Base-by-base conservation (phyloP, 2,113 vertebrate species). In the Takifugu bimaculatus region DNA sequence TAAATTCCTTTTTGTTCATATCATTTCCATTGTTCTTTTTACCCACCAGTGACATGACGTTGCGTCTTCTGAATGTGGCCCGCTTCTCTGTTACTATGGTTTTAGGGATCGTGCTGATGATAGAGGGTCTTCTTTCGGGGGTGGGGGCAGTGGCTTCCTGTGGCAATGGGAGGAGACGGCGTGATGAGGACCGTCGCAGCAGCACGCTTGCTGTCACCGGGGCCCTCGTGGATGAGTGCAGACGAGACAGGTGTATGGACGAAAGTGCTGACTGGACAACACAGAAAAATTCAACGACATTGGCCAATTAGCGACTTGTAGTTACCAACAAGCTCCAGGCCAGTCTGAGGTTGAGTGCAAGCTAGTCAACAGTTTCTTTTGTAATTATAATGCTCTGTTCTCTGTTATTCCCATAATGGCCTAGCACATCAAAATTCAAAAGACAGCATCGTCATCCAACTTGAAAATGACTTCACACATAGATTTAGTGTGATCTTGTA, bases 1-100 rank as follows among this genome's bases (percentile, higher is more conserved):
- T 20, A 20, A 20, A 20, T 20, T 20, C 20, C 20, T 20, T 20
- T 20, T 20, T 20, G 20, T 20, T 20, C 20, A 20, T 1, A 20
- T 39, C 35, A 39, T 39, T 10, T 10, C 7, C 7, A 10, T 2
- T 39, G 29, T 32, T 32, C 29, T 39, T 39, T 39, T 7, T 6
- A 71, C 63, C 10, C 60, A 94, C 94, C 92, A 92, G 62, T 43
- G 94, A 94, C 86, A 92, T 77, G 5, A 92, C 91, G 13, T 90
- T 89, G 53, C 90, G 92, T 68, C 87, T 91, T 83, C 92, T 90
- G 70, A 95, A 92, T 63, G 68, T 82, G 45, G 88, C 57, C 54
- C 90, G 86, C 67, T 79, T 92, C 65, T 92, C 92, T 49, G 87
- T 88, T 2, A 86, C 82, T 0, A 72, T 79, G 60, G 86, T 84